Base-by-base conservation (phyloP, 1,140 invertebrate genomes). In the Apocrypta bakeri region DNA sequence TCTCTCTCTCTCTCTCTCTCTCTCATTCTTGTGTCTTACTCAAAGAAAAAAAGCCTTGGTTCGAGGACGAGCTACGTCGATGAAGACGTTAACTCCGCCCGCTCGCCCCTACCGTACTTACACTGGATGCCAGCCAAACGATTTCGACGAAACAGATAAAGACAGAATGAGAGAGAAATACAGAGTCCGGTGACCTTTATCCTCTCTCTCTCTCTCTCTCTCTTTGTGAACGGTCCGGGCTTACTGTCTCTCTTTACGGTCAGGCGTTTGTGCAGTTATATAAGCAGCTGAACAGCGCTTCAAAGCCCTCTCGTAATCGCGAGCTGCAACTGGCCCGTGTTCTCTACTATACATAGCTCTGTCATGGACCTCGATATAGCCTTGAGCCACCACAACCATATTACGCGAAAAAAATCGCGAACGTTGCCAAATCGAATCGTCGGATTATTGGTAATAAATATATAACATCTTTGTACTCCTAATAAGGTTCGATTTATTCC, bases 101-200 rank as follows among this genome's bases (percentile, higher is more conserved):
- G 27, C 12, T 14, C 56, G 17, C 31, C n/a, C n/a, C 1, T n/a
- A 33, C 25, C 42, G 14, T 7, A 42, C 40, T 56, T n/a, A 33
- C 84, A 86, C 87, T 90, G 88, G 89, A 89, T 87, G 86, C 83
- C 86, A 76, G 88, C 88, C 89, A 90, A 81, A 86, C 84, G 85
- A 86, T 75, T 31, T 31, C 83, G 56, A 71, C 14, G 48, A 56
- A n/a, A 56, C 17, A n/a, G 17, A 56, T 68, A 17, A 68, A 37
- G 29, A n/a, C 29, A 71, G 1, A 71, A 27, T 12, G 27, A 33
- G 68, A 29, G 2, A 71, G 21, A 21, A 6, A n/a, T 56, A n/a
- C 48, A 56, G 63, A 66, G 24, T 12, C 25, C 25, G 63, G 63
- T 29, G 63, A 66, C 63, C 63, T 66, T 66, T 66, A 9, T 25